A percentile compares a stretch with the other conserved stretches of the same genome.
Evolutionary conservation across 2,113 vertebrate genomes (phyloP).

Genomic region (Epinephelus fuscoguttatus): DNA sequence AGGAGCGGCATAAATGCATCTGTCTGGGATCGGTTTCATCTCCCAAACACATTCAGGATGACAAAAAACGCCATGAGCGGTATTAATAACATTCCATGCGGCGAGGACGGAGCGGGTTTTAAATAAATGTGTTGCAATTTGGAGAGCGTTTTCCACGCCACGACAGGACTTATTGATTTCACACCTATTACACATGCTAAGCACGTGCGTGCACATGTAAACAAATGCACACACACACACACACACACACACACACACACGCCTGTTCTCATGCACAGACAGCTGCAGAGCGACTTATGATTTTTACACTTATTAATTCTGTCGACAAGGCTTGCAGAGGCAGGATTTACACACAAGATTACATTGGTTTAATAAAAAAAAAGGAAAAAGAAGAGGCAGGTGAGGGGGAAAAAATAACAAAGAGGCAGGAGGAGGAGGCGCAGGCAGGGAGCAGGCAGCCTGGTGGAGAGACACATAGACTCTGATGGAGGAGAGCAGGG

Average conservation of each 20-base stretch:
- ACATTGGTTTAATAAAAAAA: conserved; percentile 76
- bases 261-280: conserved; percentile 38
- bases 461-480: conserved; percentile 74
- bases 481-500: conserved; percentile 77
- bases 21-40: conserved; percentile 77
- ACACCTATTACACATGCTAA: conserved; percentile 78
- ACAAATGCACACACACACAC: conserved; percentile 62
- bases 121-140: conserved; percentile 78
- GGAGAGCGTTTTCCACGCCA: conserved; percentile 61
- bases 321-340: conserved; percentile 78
- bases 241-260: conserved; percentile 29
- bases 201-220: conserved; percentile 70
- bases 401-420: conserved; percentile 58
- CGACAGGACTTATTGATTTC: conserved; percentile 81
- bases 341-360: conserved; percentile 83
- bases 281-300: conserved; percentile 74
- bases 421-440: conserved; percentile 57
- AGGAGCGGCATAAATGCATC: conserved; percentile 70
- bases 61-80: conserved; percentile 67
- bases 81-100: conserved; percentile 73
- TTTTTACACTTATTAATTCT: conserved; percentile 83
- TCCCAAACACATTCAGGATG: conserved; percentile 60
- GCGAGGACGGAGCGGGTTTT: conserved; percentile 56
- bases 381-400: conserved; percentile 37
- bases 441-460: conserved; percentile 68